phyloP scores from a whole-genome alignment of 2,797 vertebrate genomes.

The Pagetopsis macropterus region DNA sequence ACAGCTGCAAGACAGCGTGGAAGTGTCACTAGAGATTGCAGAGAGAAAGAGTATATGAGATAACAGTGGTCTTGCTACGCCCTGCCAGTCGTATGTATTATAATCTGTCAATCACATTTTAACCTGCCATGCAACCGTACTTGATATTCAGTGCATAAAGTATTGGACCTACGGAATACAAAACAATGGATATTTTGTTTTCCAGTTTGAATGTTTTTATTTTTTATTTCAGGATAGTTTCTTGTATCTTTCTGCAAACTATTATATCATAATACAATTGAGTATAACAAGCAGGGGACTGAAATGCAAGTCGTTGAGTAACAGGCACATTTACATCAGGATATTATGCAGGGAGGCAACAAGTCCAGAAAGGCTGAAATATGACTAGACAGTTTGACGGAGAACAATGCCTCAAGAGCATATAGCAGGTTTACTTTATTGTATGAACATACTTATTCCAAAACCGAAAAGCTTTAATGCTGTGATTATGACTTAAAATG shows the following conservation, averaged over 20 bases:
- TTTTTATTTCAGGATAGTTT: neutral
- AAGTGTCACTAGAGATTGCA: slow-evolving; percentile 51
- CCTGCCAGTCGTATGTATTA: slow-evolving; percentile 66
- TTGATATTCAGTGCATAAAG: slow-evolving; percentile 33
- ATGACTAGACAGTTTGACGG: neutral
- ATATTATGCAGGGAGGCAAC: neutral
- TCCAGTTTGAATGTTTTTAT: neutral
- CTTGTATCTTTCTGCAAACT: neutral
- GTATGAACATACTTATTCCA: neutral
- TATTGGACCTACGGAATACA: slow-evolving; percentile 2
- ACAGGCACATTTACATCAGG: neutral
- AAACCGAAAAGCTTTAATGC: neutral
- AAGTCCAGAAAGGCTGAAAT: neutral
- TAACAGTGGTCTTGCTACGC: slow-evolving; percentile 58
- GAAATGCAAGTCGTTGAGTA: neutral
- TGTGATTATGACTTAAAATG: neutral
- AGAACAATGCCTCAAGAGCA: neutral
- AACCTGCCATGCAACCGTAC: slow-evolving; percentile 33
- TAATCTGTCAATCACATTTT: slow-evolving; percentile 68
- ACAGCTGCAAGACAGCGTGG: slow-evolving; percentile 41
- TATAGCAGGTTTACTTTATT: neutral
- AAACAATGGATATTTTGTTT: neutral
- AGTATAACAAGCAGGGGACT: neutral
- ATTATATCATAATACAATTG: neutral
- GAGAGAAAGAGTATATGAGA: slow-evolving; percentile 57